Evolutionary conservation across 2,888 invertebrate species (phyloP).

Genomic region (Syrista parreyssii): DNA sequence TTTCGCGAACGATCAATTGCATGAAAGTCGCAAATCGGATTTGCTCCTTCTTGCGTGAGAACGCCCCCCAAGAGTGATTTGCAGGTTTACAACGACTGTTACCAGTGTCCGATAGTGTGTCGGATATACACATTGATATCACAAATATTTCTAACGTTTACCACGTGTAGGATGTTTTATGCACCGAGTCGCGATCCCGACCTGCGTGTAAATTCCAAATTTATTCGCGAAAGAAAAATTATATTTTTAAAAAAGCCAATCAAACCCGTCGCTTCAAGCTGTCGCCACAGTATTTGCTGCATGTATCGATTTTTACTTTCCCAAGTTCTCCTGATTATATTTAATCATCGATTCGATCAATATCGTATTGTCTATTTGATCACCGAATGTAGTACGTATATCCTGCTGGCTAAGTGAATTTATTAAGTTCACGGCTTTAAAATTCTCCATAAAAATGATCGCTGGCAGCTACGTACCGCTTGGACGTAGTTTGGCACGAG

Average conservation of each 20-base stretch:
- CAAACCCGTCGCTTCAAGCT: background rate
- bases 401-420: slow-evolving; percentile 29
- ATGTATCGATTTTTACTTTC: background rate
- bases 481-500: background rate
- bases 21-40: background rate
- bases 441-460: slow-evolving; percentile 17
- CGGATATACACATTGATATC: background rate
- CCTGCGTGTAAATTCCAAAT: too few species aligned
- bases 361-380: background rate
- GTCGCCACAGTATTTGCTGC: background rate
- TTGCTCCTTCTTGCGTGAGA: background rate
- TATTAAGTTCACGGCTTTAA: slow-evolving; percentile 28
- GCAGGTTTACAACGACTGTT: slow-evolving; percentile 35
- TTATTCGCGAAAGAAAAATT: too few species aligned
- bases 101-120: background rate
- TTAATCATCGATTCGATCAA: background rate
- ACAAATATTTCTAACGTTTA: background rate
- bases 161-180: background rate
- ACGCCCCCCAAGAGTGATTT: slow-evolving; percentile 37
- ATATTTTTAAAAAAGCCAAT: background rate
- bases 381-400: background rate
- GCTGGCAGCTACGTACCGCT: background rate
- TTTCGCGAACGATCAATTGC: background rate
- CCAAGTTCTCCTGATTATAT: background rate
- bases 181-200: too few species aligned